These are phyloP conservation scores for Sminthurides bifidus DNA, from an alignment of 1,140 invertebrate genomes.

Conservation along the genomic window DNA sequence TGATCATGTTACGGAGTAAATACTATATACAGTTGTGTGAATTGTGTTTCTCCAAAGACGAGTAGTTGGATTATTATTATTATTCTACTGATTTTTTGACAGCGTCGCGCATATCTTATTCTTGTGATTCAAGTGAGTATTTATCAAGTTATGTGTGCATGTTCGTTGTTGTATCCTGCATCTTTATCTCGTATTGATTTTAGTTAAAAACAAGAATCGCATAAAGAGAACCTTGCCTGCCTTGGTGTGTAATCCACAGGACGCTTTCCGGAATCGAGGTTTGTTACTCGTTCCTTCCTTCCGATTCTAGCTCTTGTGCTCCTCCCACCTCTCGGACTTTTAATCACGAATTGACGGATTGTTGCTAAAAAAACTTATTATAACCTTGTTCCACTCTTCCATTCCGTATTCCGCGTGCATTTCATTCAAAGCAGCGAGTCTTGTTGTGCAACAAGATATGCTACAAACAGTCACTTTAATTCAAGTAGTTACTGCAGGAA, in stretches of 20 bases:
- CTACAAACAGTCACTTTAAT: too few species aligned
- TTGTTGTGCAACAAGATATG: too few species aligned
- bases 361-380: not conserved
- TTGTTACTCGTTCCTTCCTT: slow-evolving; percentile 7
- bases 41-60: not conserved
- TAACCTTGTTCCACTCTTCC: too few species aligned
- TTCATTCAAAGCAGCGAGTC: too few species aligned
- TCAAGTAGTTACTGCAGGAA: too few species aligned
- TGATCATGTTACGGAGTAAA: too few species aligned
- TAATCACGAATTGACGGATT: too few species aligned
- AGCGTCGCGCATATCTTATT: not conserved
- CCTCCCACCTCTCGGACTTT: not conserved
- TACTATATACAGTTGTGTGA: too few species aligned
- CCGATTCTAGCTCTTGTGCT: not conserved
- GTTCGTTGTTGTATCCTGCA: slow-evolving; percentile 19
- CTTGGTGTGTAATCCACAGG: slow-evolving; percentile 25
- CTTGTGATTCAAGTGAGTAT: not conserved
- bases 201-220: slow-evolving; percentile 22
- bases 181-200: slow-evolving; percentile 23
- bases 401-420: too few species aligned
- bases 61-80: not conserved
- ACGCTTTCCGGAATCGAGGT: slow-evolving; percentile 24
- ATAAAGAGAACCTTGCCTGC: slow-evolving; percentile 29
- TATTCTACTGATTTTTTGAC: not conserved
- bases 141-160: slow-evolving; percentile 11